These are phyloP conservation scores for Drosophila mimetica DNA, from an alignment of 2,888 invertebrate genomes.

Conservation along the genomic window DNA sequence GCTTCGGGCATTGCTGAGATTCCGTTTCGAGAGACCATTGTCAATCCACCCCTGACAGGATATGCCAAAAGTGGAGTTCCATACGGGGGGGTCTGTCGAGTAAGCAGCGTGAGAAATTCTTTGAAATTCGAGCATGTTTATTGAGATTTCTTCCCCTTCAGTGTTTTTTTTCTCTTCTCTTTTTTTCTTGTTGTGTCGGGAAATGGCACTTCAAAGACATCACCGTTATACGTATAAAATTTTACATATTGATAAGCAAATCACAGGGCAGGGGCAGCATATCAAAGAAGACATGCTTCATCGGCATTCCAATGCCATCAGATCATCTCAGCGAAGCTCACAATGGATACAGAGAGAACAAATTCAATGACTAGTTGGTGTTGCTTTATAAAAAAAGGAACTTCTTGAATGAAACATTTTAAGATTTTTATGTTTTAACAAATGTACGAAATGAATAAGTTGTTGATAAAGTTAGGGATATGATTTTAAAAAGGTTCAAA, in stretches of 20 bases:
- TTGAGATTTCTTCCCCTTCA: slow-evolving; percentile 40
- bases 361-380: background rate
- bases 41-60: slow-evolving; percentile 35
- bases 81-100: slow-evolving; percentile 24
- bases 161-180: slow-evolving; percentile 7
- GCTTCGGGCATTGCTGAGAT: slow-evolving; percentile 53
- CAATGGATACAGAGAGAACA: slow-evolving; percentile 20
- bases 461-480: too few species aligned
- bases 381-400: background rate
- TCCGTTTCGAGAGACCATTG: slow-evolving; percentile 52
- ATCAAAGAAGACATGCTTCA: slow-evolving; percentile 38
- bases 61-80: slow-evolving; percentile 30
- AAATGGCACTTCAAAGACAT: slow-evolving; percentile 56
- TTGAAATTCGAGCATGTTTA: slow-evolving; percentile 77
- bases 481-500: too few species aligned
- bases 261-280: slow-evolving; percentile 13
- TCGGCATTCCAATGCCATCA: slow-evolving; percentile 57
- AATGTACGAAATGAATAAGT: too few species aligned
- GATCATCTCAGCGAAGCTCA: slow-evolving; percentile 43
- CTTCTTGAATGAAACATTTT: too few species aligned
- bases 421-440: too few species aligned
- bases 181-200: slow-evolving; percentile 21
- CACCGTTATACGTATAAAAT: slow-evolving; percentile 52
- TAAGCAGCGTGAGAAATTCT: slow-evolving; percentile 80
- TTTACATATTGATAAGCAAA: slow-evolving; percentile 54